Base-by-base conservation (phyloP, 2,888 invertebrate species). In the Metalampra italica region DNA sequence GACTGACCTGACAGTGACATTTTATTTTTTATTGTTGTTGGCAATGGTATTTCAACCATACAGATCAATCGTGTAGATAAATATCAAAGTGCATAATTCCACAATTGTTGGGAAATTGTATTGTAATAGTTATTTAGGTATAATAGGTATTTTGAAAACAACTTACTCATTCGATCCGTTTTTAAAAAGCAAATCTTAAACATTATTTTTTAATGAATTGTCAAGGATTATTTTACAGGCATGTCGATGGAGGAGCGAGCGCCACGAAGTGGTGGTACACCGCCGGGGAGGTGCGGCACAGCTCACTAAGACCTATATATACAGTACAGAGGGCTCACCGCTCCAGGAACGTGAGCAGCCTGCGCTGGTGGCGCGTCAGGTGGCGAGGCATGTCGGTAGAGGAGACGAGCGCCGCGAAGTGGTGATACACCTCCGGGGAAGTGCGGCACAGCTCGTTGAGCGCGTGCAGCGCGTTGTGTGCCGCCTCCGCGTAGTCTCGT, bases 401-500 rank as follows among this genome's bases (percentile, higher is more conserved):
- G 29, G 75, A 48, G 36, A 82, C 58, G 38, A 83, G 73, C 45
- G 74, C 71, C 12, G 72, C 71, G 50, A 80, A 54, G 22, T 66
- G 70, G n/a, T 50, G 22, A 45, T 51, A 45, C 13, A 57, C 48
- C 30, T 57, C 60, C 22, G 66, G 55, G 36, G 61, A 44, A 34
- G 34, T 51, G 8, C 47, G 47, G 56, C 66, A 71, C 50, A 54
- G 41, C 11, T 74, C 78, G 15, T 54, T 52, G 47, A 84, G 60
- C 29, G 76, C 63, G 15, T 68, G 56, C 51, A 83, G 51, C 22
- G 78, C 75, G 52, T 54, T 70, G 52, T 68, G 61, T 22, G 82
- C 78, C 30, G 87, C 66, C 54, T 85, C 86, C 9, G 65, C 56
- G 66, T 75, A 82, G 66, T 86, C 82, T 43, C 87, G 86, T 29